Conservation (phyloP, 2,113 vertebrate genomes). For the zebrafish (Danio rerio) region DNA sequence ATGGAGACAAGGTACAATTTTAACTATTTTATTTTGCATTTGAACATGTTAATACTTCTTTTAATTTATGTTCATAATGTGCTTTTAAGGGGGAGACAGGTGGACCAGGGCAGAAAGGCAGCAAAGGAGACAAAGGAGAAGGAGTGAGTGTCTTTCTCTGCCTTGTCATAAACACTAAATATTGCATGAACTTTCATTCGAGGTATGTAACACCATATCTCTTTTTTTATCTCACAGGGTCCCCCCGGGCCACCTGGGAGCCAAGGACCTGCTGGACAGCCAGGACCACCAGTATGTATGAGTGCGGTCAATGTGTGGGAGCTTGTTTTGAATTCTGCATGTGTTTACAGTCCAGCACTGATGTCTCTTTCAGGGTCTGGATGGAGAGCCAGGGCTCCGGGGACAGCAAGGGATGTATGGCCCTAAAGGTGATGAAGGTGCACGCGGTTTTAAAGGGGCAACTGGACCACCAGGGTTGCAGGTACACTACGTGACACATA, state of each 20-base stretch:
- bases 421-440: slow-evolving; percentile 90
- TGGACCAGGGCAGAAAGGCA: slow-evolving; percentile 87
- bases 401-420: slow-evolving; percentile 91
- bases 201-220: neutral
- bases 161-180: slow-evolving; percentile 37
- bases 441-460: slow-evolving; percentile 80
- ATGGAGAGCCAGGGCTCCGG: slow-evolving; percentile 86
- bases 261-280: slow-evolving; percentile 85
- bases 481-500: slow-evolving; percentile 67
- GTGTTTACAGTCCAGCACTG: neutral
- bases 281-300: slow-evolving; percentile 80
- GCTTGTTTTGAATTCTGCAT: neutral
- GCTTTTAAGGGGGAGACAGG: slow-evolving; percentile 84
- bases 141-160: slow-evolving; percentile 73
- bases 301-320: neutral
- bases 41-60: neutral
- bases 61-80: slow-evolving; percentile 1
- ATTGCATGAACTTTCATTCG: neutral
- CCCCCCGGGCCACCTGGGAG: slow-evolving; percentile 84
- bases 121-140: slow-evolving; percentile 91
- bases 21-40: neutral
- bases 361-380: slow-evolving; percentile 78
- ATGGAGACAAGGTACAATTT: slow-evolving; percentile 87
- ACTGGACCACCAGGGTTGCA: slow-evolving; percentile 85
- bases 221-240: slow-evolving; percentile 74